Percentiles rank a stretch among this genome's conserved stretches.
Evolutionary conservation across 2,113 vertebrate genomes (phyloP).

Genomic region (Lagopus muta): DNA sequence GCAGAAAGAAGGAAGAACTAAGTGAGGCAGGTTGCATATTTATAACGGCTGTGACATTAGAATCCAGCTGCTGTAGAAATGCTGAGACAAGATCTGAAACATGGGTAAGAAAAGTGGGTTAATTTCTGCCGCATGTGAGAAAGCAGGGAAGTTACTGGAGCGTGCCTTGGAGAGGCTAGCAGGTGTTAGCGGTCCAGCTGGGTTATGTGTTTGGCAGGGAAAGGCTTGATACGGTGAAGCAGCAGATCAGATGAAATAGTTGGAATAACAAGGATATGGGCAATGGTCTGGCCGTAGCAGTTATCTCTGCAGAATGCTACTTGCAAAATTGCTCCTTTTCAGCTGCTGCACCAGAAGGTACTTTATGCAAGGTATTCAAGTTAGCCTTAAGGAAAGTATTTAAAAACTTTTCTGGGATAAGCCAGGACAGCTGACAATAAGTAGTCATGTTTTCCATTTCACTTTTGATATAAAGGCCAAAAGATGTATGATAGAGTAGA

Average conservation of each 20-base stretch:
- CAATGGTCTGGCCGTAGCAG: neutral
- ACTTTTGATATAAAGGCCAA: neutral
- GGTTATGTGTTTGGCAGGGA: neutral
- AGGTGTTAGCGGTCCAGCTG: neutral
- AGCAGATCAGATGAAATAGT: neutral
- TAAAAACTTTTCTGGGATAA: neutral
- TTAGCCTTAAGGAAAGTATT: neutral
- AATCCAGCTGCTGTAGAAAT: neutral
- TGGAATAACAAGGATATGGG: neutral
- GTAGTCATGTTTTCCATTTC: neutral
- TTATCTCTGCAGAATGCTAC: neutral
- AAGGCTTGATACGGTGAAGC: neutral
- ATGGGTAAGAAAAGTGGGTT: neutral
- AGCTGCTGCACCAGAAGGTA: neutral
- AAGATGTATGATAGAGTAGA: neutral
- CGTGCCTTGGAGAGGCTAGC: accelerated
- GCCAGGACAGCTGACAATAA: neutral
- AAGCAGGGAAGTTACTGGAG: neutral
- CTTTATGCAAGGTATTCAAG: neutral
- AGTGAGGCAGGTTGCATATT: neutral
- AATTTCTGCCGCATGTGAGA: neutral
- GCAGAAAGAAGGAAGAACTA: neutral
- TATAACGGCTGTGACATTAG: neutral
- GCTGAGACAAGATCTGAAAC: neutral
- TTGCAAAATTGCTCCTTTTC: neutral